Percentiles rank a stretch among this genome's conserved stretches.
Conservation (phyloP, 2,113 vertebrate genomes). For the Petaurus breviceps region DNA sequence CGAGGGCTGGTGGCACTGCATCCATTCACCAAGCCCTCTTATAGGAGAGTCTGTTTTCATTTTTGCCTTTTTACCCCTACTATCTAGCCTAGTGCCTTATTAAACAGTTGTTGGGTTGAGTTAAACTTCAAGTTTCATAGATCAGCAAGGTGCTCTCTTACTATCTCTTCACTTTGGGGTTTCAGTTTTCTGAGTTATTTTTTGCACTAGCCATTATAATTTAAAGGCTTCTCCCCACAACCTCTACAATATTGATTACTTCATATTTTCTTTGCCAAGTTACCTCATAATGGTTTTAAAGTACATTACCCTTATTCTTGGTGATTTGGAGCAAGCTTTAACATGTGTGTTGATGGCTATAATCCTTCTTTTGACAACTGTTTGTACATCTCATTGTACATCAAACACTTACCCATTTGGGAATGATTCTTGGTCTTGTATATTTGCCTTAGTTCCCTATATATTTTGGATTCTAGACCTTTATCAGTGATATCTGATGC, state of each 20-base stretch:
- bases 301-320: background rate
- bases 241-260: background rate
- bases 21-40: background rate
- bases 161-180: background rate
- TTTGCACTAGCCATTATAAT: background rate
- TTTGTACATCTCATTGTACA: background rate
- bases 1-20: background rate
- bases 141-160: background rate
- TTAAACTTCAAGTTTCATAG: background rate
- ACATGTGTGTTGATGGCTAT: background rate
- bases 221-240: background rate
- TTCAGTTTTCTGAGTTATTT: background rate
- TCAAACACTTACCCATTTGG: background rate
- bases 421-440: background rate
- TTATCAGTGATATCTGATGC: background rate
- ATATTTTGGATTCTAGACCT: background rate
- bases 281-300: background rate
- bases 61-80: background rate
- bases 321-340: background rate
- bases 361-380: background rate
- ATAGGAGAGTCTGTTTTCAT: background rate
- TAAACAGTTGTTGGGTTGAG: background rate
- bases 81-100: background rate
- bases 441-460: background rate
- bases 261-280: background rate